Evolutionary conservation across 2,797 vertebrate genomes (phyloP).

Genomic region (Sebastolobus altivelis): DNA sequence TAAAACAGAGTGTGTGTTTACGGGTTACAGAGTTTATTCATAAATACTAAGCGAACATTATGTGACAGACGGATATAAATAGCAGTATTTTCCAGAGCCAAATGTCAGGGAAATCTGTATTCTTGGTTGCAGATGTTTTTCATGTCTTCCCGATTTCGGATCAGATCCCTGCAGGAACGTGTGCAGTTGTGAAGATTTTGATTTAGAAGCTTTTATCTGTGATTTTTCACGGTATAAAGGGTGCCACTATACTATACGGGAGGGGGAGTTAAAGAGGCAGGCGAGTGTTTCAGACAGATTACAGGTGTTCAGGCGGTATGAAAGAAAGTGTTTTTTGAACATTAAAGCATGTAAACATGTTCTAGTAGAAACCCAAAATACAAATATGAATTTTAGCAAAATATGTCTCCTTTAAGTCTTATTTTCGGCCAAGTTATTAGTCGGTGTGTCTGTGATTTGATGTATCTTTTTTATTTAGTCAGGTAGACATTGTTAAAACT

Average conservation of each 20-base stretch:
- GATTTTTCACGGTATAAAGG: too few species aligned
- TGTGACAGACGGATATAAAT: not conserved
- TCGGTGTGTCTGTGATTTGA: not conserved
- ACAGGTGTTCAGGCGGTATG: too few species aligned
- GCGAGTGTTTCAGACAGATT: too few species aligned
- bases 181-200: too few species aligned
- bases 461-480: not conserved
- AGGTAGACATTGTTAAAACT: not conserved
- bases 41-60: not conserved
- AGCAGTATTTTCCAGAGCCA: not conserved
- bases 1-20: not conserved
- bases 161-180: not conserved
- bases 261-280: too few species aligned
- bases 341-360: too few species aligned
- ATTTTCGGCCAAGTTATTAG: not conserved
- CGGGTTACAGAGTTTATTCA: not conserved
- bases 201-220: too few species aligned
- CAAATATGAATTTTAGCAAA: not conserved
- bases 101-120: not conserved
- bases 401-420: not conserved
- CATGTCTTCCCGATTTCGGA: not conserved
- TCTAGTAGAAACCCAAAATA: too few species aligned
- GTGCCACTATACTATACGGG: too few species aligned
- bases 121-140: not conserved
- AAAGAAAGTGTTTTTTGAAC: too few species aligned